Base-by-base conservation (phyloP, 2,888 invertebrate genomes). In the Andrena flavipes region DNA sequence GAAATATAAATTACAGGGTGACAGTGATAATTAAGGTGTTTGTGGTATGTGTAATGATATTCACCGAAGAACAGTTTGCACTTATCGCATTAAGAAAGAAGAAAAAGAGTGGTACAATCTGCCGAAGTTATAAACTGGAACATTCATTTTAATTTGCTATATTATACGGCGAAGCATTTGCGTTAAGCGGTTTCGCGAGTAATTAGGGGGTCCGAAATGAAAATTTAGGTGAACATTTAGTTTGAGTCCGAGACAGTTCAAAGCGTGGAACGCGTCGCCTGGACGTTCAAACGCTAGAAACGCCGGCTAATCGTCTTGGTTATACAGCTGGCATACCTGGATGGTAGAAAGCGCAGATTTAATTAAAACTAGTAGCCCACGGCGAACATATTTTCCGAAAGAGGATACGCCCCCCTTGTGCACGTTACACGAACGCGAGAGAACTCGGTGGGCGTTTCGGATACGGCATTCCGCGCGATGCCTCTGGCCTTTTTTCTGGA, bases 361-460 rank as follows among this genome's bases (percentile, higher is more conserved):
- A 92, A 92, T 92, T 92, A 92, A 92, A 92, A 88, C 89, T 88
- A 88, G 89, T 89, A 88, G 90, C 89, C 89, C 84, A 84, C 86
- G 89, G 90, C 87, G 85, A 90, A 87, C 87, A 91, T 91, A 89
- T 91, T 91, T 91, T 87, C 86, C 82, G 83, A 77, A 80, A 87
- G 86, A 87, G 88, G 84, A 87, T 89, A 87, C 84, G 89, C 87
- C 89, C 88, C 77, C 68, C 84, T 88, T 73, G 88, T 89, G 86
- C 79, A 82, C 84, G 88, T 87, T 87, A 85, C 85, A 87, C 80
- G 82, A 73, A 54, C 76, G 79, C 62, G 60, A 70, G 83, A 73
- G 86, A 88, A 87, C 80, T 87, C 84, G 74, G 85, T 87, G 89
- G 89, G 88, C 88, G 88, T 88, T 88, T 89, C 88, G 85, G 80